These are phyloP conservation scores for Drosophila serrata DNA, from an alignment of 1,140 invertebrate species.

Conservation along the genomic window DNA sequence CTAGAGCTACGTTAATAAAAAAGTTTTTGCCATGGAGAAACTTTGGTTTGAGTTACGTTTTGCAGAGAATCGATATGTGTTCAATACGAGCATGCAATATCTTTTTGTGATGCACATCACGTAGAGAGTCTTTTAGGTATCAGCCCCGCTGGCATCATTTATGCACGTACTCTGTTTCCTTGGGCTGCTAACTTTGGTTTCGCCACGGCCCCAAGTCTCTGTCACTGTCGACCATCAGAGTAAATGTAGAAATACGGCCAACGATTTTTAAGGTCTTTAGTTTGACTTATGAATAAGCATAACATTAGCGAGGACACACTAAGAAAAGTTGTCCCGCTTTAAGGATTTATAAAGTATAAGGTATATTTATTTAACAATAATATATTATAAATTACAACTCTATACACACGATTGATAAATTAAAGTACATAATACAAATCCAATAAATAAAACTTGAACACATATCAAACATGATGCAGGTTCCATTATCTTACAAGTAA, in stretches of 20 bases:
- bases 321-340: not conserved
- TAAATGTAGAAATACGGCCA: constrained; percentile 10
- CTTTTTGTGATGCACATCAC: constrained; percentile 31
- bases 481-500: constrained; percentile 25
- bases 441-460: constrained; percentile 47
- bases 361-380: constrained; percentile 24
- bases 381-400: constrained; percentile 22
- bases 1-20: constrained; percentile 7
- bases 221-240: constrained; percentile 16
- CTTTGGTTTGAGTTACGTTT: not conserved
- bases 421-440: constrained; percentile 41
- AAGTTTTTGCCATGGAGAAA: not conserved
- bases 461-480: constrained; percentile 9
- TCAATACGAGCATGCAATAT: constrained; percentile 20
- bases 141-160: constrained; percentile 36
- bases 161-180: constrained; percentile 39
- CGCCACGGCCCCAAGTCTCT: constrained; percentile 4
- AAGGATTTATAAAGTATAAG: not conserved
- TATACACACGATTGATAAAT: constrained; percentile 39
- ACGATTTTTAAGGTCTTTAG: constrained; percentile 12
- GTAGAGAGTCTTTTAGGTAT: constrained; percentile 39
- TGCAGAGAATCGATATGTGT: constrained; percentile 28
- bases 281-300: constrained; percentile 5
- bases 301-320: not conserved
- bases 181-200: constrained; percentile 30